These are phyloP conservation scores for Drosophila mauritiana DNA, from an alignment of 1,140 invertebrate genomes.

Conservation along the genomic window DNA sequence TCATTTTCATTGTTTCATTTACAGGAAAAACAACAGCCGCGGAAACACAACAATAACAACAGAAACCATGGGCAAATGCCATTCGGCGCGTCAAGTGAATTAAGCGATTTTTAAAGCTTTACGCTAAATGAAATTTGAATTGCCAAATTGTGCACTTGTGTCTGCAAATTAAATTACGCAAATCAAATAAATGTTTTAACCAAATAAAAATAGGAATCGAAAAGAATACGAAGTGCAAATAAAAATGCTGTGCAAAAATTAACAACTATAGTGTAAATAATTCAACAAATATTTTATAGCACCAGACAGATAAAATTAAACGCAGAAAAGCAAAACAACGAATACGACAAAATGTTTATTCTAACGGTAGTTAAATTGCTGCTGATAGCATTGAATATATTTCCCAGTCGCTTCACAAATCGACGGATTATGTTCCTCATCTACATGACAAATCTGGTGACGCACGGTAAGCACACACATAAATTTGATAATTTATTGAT, in stretches of 20 bases:
- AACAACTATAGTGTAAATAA: constrained; percentile 39
- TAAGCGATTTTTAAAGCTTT: constrained; percentile 82
- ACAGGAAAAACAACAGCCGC: constrained; percentile 51
- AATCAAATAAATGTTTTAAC: constrained; percentile 77
- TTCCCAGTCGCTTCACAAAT: constrained; percentile 84
- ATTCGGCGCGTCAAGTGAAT: constrained; percentile 76
- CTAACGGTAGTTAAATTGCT: constrained; percentile 84
- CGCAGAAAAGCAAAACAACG: constrained; percentile 13
- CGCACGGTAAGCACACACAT: constrained; percentile 71
- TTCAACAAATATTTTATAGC: constrained; percentile 29
- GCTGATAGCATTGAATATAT: constrained; percentile 83
- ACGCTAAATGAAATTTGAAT: constrained; percentile 82
- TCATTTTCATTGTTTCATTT: constrained; percentile 78
- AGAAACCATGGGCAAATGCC: constrained; percentile 41
- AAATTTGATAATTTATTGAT: not conserved
- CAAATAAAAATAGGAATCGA: constrained; percentile 14
- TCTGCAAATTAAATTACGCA: constrained; percentile 81
- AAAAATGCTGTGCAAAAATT: constrained; percentile 30
- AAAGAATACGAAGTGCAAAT: constrained; percentile 14
- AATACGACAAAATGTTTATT: constrained; percentile 77
- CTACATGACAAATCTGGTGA: constrained; percentile 83
- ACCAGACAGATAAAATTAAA: constrained; percentile 35
- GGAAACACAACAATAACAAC: constrained; percentile 26
- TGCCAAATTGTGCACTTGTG: constrained; percentile 73
- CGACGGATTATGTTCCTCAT: constrained; percentile 83